Percentiles rank a stretch among this genome's conserved stretches.
phyloP scores from a whole-genome alignment of 2,888 invertebrate species.

The Laspeyria flexula region DNA sequence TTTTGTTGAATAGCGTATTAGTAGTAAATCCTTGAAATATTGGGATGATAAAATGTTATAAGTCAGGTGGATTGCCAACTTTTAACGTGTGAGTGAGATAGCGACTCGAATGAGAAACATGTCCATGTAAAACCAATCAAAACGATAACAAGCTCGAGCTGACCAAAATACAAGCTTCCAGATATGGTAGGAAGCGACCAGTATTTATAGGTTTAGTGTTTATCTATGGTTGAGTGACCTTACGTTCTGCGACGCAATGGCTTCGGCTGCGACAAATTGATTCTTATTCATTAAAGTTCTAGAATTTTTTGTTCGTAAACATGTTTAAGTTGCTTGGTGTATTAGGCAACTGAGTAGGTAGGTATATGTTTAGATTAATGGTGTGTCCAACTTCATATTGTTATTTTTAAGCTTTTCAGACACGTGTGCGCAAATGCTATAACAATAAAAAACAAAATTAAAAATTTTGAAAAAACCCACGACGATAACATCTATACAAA shows the following conservation, averaged over 20 bases:
- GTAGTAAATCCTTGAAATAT: slow-evolving; percentile 12
- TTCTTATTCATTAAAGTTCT: neutral
- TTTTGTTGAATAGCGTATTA: slow-evolving; percentile 26
- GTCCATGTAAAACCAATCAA: slow-evolving; percentile 18
- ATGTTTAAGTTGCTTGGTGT: neutral
- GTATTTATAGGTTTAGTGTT: slow-evolving; percentile 48
- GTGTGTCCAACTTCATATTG: neutral
- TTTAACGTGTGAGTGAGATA: neutral
- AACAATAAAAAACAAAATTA: no score
- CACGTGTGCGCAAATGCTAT: neutral
- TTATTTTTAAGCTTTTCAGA: neutral
- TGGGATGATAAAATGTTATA: neutral
- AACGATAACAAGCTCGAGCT: slow-evolving; percentile 31
- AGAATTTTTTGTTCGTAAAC: neutral
- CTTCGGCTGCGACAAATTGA: neutral
- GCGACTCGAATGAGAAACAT: slow-evolving; percentile 1
- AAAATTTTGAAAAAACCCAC: no score
- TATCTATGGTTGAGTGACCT: slow-evolving; percentile 52
- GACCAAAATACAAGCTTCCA: slow-evolving; percentile 58
- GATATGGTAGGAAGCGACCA: slow-evolving; percentile 52
- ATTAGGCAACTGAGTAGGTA: no score
- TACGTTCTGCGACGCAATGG: slow-evolving; percentile 33
- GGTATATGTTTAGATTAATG: no score
- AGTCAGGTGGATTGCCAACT: neutral
- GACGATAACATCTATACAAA: no score